Evolutionary conservation across 2,113 vertebrate genomes (phyloP), one percentile per base, ranked within the genome.

Genomic region (Alethe castanea): DNA sequence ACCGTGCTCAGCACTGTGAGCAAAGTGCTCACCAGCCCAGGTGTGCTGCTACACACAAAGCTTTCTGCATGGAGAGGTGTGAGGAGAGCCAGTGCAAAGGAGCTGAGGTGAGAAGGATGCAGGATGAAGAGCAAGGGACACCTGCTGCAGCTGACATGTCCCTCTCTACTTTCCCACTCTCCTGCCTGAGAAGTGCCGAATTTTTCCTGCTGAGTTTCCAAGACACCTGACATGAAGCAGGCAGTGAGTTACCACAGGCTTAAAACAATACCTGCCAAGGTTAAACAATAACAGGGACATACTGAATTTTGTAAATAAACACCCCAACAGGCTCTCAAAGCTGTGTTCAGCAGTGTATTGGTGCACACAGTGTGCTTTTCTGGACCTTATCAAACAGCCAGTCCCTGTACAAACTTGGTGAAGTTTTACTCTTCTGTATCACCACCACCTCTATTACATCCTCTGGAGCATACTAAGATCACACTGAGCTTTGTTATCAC

Each of bases 191-290:
- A 66, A 82, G 57, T 8, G 13, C 28, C 40, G 22, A 76, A 24
- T 52, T 54, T 78, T 81, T 88, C 42, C n/a, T 61, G 45, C 25
- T 28, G 42, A 86, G 35, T 19, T 88, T 69, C 85, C 72, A 53
- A 50, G 31, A 23, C 10, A 47, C 7, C n/a, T 44, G 24, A 76
- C 0, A 0, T 9, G 2, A 45, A 86, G 22, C 6, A 73, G 24
- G 71, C 12, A 62, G 4, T 13, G 24, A 9, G 2, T 25, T 53
- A 76, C 14, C 19, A 26, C 29, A 38, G 29, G 14, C 35, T 93
- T 90, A 65, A 82, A 92, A 81, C 31, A 62, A 66, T 28, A 81
- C 16, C 36, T 81, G 28, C n/a, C 35, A 83, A 72, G 33, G 26
- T 52, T 52, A 79, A 64, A 50, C 45, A 38, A 28, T 25, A 42